Evolutionary conservation across 2,888 invertebrate genomes (phyloP), one percentile per base, ranked within the genome.

Genomic region (Ornithoptera priamus): DNA sequence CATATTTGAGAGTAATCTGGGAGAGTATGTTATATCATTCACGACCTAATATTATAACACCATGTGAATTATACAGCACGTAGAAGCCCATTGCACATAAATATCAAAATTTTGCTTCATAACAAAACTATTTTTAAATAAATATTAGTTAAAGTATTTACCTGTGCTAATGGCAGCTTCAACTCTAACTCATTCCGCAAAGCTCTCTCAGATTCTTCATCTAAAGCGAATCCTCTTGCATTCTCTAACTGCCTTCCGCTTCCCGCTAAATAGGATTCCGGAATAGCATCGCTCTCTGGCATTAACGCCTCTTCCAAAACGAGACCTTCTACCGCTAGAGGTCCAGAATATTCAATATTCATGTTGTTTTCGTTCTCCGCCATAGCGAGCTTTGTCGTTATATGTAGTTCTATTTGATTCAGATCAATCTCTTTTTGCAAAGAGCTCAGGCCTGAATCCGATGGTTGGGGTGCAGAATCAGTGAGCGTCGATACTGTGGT

Each of bases 141-240:
- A 0, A 53, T 53, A 53, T 6, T 53, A 22, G 2, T 6, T 53
- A n/a, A 53, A 53, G 18, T n/a, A 53, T 81, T 83, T 76, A 94
- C 94, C 87, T 95, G 95, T 62, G 95, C 95, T 71, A 94, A 92
- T 15, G 96, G 96, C 74, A 96, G 87, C 83, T 96, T 96, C 76
- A 95, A 93, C 75, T 94, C 92, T 61, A 96, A 83, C 82, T 96
- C 96, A 77, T 95, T 95, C 71, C 96, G 88, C 71, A 96, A 92
- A 1, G 96, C 96, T 57, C 94, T 93, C 77, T 96, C 95, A 75
- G 95, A 94, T 78, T 95, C 96, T 77, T 95, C 95, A 77, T 96
- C 95, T 71, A 95, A 86, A 22, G 93, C 93, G 70, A 94, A 93
- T 0, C 93, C 92, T 72, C 94, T 94, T 61, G 90, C 81, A 72